Base-by-base conservation (phyloP, 2,113 vertebrate genomes). In the Podocnemis expansa region DNA sequence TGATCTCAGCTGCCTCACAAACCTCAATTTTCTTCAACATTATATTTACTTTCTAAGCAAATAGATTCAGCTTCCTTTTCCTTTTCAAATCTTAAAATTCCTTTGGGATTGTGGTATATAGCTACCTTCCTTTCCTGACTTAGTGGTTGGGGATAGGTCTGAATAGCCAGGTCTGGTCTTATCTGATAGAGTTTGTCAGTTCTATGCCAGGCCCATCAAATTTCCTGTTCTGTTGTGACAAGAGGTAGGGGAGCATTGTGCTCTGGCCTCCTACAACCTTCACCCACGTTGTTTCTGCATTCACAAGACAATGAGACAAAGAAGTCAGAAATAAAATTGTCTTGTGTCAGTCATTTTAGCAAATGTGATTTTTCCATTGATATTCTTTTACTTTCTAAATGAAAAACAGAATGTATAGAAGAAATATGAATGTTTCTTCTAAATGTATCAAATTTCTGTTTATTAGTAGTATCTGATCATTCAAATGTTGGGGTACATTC, bases 41-140 rank as follows among this genome's bases (percentile, higher is more conserved):
- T 80, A 14, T 52, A 52, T 88, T 90, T 85, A 31, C n/a, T 78
- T 58, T 34, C 24, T 58, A n/a, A 89, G 78, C 34, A 85, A 87
- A 90, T 58, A 38, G 4, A 38, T 70, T 70, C 38, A 19, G n/a
- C 38, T 70, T 70, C n/a, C 67, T 38, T 70, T 70, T 70, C 34
- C 19, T 70, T 8, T 19, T 19, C 63, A n/a, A 70, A 38, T 38
- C 67, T 70, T 38, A 70, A 70, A 22, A 8, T 38, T 60, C 4
- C 34, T 70, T 38, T 70, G n/a, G 34, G 5, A 9, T 19, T 70
- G 17, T 16, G 8, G n/a, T 38, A 38, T n/a, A 38, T 70, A 34
- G 67, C 67, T 70, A 29, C 54, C 10, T 49, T 9, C 5, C 86
- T 84, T 82, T 56, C 13, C 29, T 88, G 51, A 55, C 60, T 75